phyloP scores from a whole-genome alignment of 2,797 vertebrate genomes.

The Chloroceryle amazona region DNA sequence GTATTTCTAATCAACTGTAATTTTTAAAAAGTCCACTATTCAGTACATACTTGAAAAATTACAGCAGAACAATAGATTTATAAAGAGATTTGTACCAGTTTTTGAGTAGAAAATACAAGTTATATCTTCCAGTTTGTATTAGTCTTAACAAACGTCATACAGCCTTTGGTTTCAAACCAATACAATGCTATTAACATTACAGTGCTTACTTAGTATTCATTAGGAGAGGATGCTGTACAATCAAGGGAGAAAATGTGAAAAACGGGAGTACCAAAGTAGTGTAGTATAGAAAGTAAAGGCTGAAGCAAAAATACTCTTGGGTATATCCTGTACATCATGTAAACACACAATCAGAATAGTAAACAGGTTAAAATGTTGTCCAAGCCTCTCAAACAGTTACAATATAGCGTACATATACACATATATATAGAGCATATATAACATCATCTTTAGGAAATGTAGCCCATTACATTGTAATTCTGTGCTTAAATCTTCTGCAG shows the following conservation, averaged over 20 bases:
- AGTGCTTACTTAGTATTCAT: slow-evolving; percentile 32
- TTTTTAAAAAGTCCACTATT: slow-evolving; percentile 51
- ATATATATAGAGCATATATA: not conserved
- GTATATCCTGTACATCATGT: slow-evolving; percentile 77
- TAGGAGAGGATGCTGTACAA: slow-evolving; percentile 35
- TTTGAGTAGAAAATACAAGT: slow-evolving; percentile 78
- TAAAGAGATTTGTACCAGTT: slow-evolving; percentile 70
- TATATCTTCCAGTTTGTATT: slow-evolving; percentile 61
- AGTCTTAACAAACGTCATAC: slow-evolving; percentile 72
- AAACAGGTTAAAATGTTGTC: slow-evolving; percentile 71
- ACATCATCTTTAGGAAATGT: slow-evolving; percentile 54
- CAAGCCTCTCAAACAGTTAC: slow-evolving; percentile 27
- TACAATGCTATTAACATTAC: slow-evolving; percentile 40
- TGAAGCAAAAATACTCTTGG: slow-evolving; percentile 82
- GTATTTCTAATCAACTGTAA: slow-evolving; percentile 14
- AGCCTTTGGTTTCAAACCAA: slow-evolving; percentile 80
- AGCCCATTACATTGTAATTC: slow-evolving; percentile 53
- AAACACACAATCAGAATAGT: slow-evolving; percentile 75
- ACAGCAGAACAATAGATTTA: slow-evolving; percentile 67
- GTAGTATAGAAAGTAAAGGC: slow-evolving; percentile 66
- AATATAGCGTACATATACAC: not conserved
- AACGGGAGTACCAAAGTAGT: slow-evolving; percentile 64
- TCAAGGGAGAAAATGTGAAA: slow-evolving; percentile 20
- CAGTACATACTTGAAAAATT: slow-evolving; percentile 56
- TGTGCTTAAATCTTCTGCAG: slow-evolving; percentile 80